These are phyloP conservation scores for Diorhabda elongata DNA, from an alignment of 1,140 invertebrate species.

Conservation along the genomic window DNA sequence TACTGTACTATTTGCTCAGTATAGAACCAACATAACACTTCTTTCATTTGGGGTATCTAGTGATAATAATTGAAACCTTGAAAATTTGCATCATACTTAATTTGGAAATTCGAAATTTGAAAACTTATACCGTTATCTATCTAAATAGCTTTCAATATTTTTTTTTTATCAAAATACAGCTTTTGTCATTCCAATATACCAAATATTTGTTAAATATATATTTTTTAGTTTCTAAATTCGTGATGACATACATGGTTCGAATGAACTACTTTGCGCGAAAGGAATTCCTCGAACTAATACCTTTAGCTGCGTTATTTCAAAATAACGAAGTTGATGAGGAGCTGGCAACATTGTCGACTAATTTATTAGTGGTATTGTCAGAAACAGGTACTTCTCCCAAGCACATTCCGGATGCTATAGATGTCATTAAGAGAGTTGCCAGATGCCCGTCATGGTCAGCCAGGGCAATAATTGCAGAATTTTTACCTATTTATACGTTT, in stretches of 20 bases:
- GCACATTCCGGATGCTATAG: slow-evolving; percentile 53
- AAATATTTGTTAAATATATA: too few relatives aligned
- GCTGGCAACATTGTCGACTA: slow-evolving; percentile 62
- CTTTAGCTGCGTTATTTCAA: slow-evolving; percentile 68
- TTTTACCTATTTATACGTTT: slow-evolving; percentile 78
- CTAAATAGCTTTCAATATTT: too few relatives aligned
- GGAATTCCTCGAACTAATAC: slow-evolving; percentile 60
- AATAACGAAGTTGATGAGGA: slow-evolving; percentile 79
- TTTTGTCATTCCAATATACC: too few relatives aligned
- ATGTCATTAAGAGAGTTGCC: slow-evolving; percentile 50
- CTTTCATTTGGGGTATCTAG: too few relatives aligned
- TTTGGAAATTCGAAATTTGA: too few relatives aligned
- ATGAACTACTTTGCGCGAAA: slow-evolving; percentile 51
- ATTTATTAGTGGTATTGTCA: slow-evolving; percentile 63
- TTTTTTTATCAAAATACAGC: too few relatives aligned
- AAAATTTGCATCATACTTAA: too few relatives aligned
- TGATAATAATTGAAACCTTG: too few relatives aligned
- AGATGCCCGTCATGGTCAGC: slow-evolving; percentile 72
- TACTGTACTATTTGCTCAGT: too few relatives aligned
- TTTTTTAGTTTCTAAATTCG: slow-evolving; percentile 57
- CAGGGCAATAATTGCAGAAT: slow-evolving; percentile 65
- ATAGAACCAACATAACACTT: too few relatives aligned
- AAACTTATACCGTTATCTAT: too few relatives aligned
- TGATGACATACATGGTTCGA: slow-evolving; percentile 50
- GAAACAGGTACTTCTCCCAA: slow-evolving; percentile 52